phyloP scores from a whole-genome alignment of 2,888 invertebrate genomes.

The Drosophila maculinotata region DNA sequence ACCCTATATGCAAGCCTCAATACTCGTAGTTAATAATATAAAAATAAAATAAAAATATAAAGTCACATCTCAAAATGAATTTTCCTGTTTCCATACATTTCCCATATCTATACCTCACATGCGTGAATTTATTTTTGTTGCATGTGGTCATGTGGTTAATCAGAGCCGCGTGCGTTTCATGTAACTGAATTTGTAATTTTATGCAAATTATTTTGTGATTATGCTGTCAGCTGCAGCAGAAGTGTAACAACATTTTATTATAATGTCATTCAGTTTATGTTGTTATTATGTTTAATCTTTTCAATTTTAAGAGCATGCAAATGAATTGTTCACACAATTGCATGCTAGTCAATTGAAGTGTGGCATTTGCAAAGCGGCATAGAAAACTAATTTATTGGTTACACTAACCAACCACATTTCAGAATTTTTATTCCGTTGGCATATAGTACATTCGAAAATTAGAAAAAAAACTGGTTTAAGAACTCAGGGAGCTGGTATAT shows the following conservation, averaged over 20 bases:
- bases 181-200: conserved; percentile 66
- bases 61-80: neutral
- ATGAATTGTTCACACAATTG: conserved; percentile 52
- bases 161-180: conserved; percentile 27
- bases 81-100: neutral
- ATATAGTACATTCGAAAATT: no score
- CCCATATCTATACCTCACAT: neutral
- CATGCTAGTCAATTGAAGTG: conserved; percentile 38
- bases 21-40: no score
- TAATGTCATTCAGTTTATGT: conserved; percentile 41
- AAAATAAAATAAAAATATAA: no score
- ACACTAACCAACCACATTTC: neutral
- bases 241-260: conserved; percentile 56
- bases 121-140: conserved; percentile 5
- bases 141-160: conserved; percentile 28
- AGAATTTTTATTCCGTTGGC: no score
- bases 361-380: conserved; percentile 13
- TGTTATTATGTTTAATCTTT: conserved; percentile 43
- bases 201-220: conserved; percentile 69
- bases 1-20: neutral
- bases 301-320: conserved; percentile 32
- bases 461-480: no score
- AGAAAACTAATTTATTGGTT: conserved; percentile 24
- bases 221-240: conserved; percentile 61
- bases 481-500: no score